Base-by-base conservation (phyloP, 2,888 invertebrate genomes). In the Pterobdella sp. region DNA sequence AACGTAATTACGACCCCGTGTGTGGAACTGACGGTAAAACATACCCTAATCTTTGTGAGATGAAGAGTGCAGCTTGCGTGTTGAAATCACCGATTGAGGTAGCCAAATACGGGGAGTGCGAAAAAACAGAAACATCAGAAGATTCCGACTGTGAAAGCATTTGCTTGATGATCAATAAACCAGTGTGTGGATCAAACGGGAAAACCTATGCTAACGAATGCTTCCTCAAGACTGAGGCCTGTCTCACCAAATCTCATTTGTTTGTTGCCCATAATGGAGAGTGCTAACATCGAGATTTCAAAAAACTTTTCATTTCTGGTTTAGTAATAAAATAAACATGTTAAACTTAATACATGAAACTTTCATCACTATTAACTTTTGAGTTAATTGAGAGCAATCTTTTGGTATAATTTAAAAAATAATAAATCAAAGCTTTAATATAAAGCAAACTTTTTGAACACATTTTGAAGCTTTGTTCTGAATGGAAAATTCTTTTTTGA, bases 11-110 rank as follows among this genome's bases (percentile, higher is more conserved):
- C 10, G 32, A 64, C 34, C 71, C 71, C 2, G 63, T 71, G 22
- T 71, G 71, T 29, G 68, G 74, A 18, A 63, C n/a, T 36, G 71
- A 71, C 29, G 71, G 71, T 1, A 52, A 29, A 2, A 71, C 71
- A 14, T 71, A 71, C 71, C 0, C 22, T 32, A 71, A 69, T 68
- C 29, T 22, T 7, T 71, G 71, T 26, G 1, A 14, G 0, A 3
- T 71, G 32, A 22, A 60, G n/a, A 0, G 1, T 14, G 60, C 14
- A 26, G 31, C 35, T 3, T 71, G 71, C 31, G 7, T 1, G n/a
- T 2, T 7, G 14, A 26, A 22, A 0, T 36, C 1, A 3, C 34
- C 22, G 10, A 1, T 71, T 0, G 31, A 56, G 1, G 14, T 71
- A 34, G 64, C 37, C 4, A 1, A 63, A 26, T 63, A 10, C n/a